Base-by-base conservation (phyloP, 2,113 vertebrate species). In the Phaethornis superciliosus region DNA sequence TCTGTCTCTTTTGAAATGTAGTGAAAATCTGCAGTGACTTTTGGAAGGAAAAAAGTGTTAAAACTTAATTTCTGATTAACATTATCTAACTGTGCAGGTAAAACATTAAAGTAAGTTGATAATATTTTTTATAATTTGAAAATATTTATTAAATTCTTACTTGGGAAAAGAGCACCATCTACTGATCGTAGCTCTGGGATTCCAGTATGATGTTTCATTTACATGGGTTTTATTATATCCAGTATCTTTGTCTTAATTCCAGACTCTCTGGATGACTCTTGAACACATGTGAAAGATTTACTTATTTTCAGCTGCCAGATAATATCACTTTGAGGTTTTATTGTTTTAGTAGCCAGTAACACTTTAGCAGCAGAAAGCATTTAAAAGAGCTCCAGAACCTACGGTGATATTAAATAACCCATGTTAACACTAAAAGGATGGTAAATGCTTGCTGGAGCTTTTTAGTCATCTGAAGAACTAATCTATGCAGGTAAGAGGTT, bases 81-180 rank as follows among this genome's bases (percentile, higher is more conserved):
- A 58, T 17, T 51, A 42, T 7, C 24, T 40, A 82, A 35, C 18
- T n/a, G 21, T 62, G 22, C 7, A 23, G 74, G 60, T 35, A 65
- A 67, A 87, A 72, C 15, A 32, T 62, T 32, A 14, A 65, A 74
- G 78, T 1, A 37, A 1, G 2, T 7, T n/a, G 35, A 65, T 55
- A 76, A 40, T 30, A 37, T 69, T 80, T 74, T 80, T 85, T 12
- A 64, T 72, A 78, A 68, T 78, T 85, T 65, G 20, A 74, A 68
- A 68, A 62, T 28, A 65, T 8, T 56, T 63, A 16, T 64, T 54
- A 33, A 33, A 70, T 35, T 65, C 9, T 83, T 87, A 30, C 18
- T 83, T 0, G 0, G 68, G 74, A 85, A 68, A 83, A 96, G 33
- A 94, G 85, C 86, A 86, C 97, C 97, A 96, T 33, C 97, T 97